Base-by-base conservation (phyloP, 2,113 vertebrate genomes). In the Agapornis roseicollis region DNA sequence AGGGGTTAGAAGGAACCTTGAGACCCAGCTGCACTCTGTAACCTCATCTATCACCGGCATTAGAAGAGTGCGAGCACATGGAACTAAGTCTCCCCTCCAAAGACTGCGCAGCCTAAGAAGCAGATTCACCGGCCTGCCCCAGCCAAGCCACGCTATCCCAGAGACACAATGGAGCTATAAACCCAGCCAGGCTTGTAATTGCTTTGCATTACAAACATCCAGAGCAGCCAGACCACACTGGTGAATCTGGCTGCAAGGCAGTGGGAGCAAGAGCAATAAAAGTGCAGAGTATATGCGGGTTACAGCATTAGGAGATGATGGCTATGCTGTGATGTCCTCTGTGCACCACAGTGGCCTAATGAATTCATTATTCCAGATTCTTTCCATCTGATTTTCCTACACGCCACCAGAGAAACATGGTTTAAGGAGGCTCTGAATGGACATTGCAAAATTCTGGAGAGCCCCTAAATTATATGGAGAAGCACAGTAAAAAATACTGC, bases 21-120 rank as follows among this genome's bases (percentile, higher is more conserved):
- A 58, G 41, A 49, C 49, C 7, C 41, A 65, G 55, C 60, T 68
- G 2, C 6, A 1, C 22, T 19, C 35, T 31, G 41, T 22, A 10
- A 80, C 41, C 61, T 66, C n/a, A 2, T 15, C 0, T 0, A 10
- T 49, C 60, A 3, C 18, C 7, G 0, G 8, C 22, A 4, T 16
- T 37, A 42, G 41, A 19, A 35, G 47, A 24, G 61, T 0, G 55
- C 7, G 39, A 10, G 5, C 1, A 0, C 39, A 11, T 19, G 25
- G 42, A 56, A 15, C 80, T 28, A 39, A 11, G 35, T n/a, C 41
- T n/a, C 49, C 14, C 33, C 49, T 63, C 53, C 76, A 61, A 52
- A 44, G 39, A 46, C 9, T 1, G 0, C 2, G 31, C 33, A 33
- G 31, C 64, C 50, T 24, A 11, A 46, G 44, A 37, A 60, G 33